phyloP scores from a whole-genome alignment of 2,797 vertebrate species.

The Amniataba percoides region DNA sequence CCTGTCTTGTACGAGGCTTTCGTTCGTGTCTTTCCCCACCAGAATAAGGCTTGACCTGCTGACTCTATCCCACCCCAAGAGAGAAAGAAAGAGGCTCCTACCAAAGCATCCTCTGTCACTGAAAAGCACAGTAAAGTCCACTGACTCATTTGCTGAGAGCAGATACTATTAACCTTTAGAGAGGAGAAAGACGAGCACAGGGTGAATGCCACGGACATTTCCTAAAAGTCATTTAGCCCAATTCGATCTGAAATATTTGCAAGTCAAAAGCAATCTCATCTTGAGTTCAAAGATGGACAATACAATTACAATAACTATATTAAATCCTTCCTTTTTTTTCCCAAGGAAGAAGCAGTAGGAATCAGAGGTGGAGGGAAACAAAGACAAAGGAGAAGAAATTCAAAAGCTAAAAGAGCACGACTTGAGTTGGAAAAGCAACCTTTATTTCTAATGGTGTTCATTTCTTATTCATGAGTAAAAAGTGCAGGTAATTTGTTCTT shows the following conservation, averaged over 20 bases:
- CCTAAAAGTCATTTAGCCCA: slow-evolving; percentile 69
- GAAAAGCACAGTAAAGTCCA: slow-evolving; percentile 51
- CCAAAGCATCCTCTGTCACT: slow-evolving; percentile 39
- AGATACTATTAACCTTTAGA: slow-evolving; percentile 78
- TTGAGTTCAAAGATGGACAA: slow-evolving; percentile 62
- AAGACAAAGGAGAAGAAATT: slow-evolving; percentile 39
- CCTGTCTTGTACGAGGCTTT: slow-evolving; percentile 22
- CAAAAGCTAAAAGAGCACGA: slow-evolving; percentile 44
- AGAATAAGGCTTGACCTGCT: slow-evolving; percentile 44
- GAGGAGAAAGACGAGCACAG: slow-evolving; percentile 49
- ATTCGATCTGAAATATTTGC: slow-evolving; percentile 78
- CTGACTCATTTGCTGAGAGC: slow-evolving; percentile 55
- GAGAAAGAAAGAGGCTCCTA: slow-evolving; percentile 20
- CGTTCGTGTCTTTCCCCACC: slow-evolving; percentile 10
- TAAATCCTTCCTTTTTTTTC: slow-evolving; percentile 25
- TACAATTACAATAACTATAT: slow-evolving; percentile 66
- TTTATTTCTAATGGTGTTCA: slow-evolving; percentile 61
- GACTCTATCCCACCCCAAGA: not conserved
- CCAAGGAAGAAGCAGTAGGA: slow-evolving; percentile 26
- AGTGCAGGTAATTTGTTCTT: slow-evolving; percentile 66
- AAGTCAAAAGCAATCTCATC: slow-evolving; percentile 72
- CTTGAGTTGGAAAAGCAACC: slow-evolving; percentile 55
- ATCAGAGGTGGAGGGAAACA: slow-evolving; percentile 13
- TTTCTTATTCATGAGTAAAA: slow-evolving; percentile 74
- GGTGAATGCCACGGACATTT: slow-evolving; percentile 67